Evolutionary conservation across 2,888 invertebrate species (phyloP).

Genomic region (Plagodis dolabraria): DNA sequence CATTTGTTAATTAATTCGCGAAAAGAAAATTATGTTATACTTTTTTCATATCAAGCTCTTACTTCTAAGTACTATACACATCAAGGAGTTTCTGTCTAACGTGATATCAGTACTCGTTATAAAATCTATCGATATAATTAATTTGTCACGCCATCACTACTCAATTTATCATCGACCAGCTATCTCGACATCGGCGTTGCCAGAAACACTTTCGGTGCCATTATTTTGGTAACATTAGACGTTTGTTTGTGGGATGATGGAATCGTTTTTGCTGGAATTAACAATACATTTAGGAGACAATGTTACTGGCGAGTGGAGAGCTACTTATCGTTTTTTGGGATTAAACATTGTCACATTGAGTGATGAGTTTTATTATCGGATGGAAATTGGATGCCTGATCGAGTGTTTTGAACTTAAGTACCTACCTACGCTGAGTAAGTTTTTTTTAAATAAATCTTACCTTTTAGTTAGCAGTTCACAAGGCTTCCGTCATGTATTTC

Average conservation of each 20-base stretch:
- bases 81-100: no score
- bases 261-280: constrained; percentile 23
- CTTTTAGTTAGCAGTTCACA: no score
- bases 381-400: constrained; percentile 25
- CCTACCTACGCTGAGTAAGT: no score
- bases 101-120: neutral
- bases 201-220: constrained; percentile 62
- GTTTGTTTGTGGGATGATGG: constrained; percentile 44
- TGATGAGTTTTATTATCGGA: constrained; percentile 15
- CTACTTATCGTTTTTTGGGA: constrained; percentile 38
- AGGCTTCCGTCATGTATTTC: no score
- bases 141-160: constrained; percentile 25
- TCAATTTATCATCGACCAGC: constrained; percentile 19
- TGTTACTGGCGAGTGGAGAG: constrained; percentile 20
- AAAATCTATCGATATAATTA: constrained; percentile 17
- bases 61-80: no score
- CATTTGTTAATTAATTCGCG: no score
- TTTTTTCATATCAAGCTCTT: no score
- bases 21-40: no score
- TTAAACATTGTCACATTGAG: constrained; percentile 35
- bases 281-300: constrained; percentile 36
- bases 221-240: constrained; percentile 62
- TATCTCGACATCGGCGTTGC: constrained; percentile 57
- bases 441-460: no score
- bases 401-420: constrained; percentile 24